Evolutionary conservation across 2,888 invertebrate genomes (phyloP).

Genomic region (Phymatocera aterrima): DNA sequence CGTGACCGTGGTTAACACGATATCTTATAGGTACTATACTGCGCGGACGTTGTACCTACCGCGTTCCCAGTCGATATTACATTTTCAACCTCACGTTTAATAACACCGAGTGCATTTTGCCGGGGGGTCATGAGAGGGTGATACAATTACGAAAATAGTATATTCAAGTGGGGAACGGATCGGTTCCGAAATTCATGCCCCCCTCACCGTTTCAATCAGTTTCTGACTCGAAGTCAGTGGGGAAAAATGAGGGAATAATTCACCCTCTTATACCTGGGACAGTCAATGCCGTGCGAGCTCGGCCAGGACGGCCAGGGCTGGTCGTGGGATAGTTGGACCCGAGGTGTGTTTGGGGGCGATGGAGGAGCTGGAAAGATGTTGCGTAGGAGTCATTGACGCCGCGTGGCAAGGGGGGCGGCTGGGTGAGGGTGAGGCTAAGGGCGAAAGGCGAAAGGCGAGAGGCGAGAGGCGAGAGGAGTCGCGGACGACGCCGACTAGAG

Average conservation of each 20-base stretch:
- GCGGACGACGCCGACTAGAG: slow-evolving; percentile 44
- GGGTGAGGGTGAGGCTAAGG: slow-evolving; percentile 39
- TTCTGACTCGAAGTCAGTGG: too few species aligned
- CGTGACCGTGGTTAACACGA: slow-evolving; percentile 14
- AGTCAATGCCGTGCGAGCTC: too few species aligned
- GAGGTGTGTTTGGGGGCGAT: slow-evolving; percentile 26
- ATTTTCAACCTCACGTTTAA: not conserved
- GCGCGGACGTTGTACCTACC: not conserved
- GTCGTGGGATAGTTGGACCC: not conserved
- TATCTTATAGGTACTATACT: slow-evolving; percentile 4
- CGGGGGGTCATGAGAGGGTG: too few species aligned
- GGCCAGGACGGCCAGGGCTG: too few species aligned
- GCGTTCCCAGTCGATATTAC: not conserved
- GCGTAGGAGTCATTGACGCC: slow-evolving; percentile 51
- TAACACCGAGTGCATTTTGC: not conserved
- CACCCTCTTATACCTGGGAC: too few species aligned
- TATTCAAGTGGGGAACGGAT: too few species aligned
- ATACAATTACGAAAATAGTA: too few species aligned
- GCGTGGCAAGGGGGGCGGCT: slow-evolving; percentile 45
- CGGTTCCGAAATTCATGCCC: too few species aligned
- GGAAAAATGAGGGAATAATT: too few species aligned
- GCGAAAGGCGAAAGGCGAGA: slow-evolving; percentile 45
- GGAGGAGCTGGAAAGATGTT: slow-evolving; percentile 48
- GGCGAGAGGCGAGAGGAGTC: slow-evolving; percentile 28
- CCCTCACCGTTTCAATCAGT: too few species aligned